phyloP scores from a whole-genome alignment of 2,888 invertebrate genomes.

The Andricus curvator region DNA sequence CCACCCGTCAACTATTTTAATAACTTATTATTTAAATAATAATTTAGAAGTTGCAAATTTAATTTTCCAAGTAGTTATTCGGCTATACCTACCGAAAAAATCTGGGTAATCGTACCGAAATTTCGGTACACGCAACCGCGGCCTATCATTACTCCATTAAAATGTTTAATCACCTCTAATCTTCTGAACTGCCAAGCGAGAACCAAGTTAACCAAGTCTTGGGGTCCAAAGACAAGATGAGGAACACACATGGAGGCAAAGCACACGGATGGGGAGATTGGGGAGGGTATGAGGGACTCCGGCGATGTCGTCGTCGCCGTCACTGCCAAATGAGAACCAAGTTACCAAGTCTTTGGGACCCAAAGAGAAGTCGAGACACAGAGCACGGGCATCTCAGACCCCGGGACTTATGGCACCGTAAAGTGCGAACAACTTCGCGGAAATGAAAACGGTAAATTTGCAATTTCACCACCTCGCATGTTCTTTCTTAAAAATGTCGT shows the following conservation, averaged over 20 bases:
- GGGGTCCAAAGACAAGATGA: constrained; percentile 8
- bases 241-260: constrained; percentile 49
- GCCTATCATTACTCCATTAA: too few relatives aligned
- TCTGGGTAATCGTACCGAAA: too few relatives aligned
- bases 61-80: too few relatives aligned
- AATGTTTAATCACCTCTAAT: too few relatives aligned
- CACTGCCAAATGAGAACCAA: constrained; percentile 68
- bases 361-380: constrained; percentile 19
- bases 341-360: constrained; percentile 13
- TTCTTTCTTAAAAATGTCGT: constrained; percentile 10
- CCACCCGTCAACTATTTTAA: too few relatives aligned
- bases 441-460: constrained; percentile 39
- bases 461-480: constrained; percentile 32
- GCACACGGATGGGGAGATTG: constrained; percentile 34
- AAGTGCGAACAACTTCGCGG: constrained; percentile 37
- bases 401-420: constrained; percentile 34
- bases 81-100: too few relatives aligned
- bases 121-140: too few relatives aligned
- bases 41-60: too few relatives aligned
- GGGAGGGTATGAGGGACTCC: neutral
- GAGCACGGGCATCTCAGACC: constrained; percentile 5
- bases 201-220: too few relatives aligned
- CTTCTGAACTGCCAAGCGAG: too few relatives aligned
- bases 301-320: constrained; percentile 47
- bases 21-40: too few relatives aligned